A percentile compares a stretch with the other conserved stretches of the same genome.
phyloP scores from a whole-genome alignment of 2,797 vertebrate genomes.

The Lates japonicus region DNA sequence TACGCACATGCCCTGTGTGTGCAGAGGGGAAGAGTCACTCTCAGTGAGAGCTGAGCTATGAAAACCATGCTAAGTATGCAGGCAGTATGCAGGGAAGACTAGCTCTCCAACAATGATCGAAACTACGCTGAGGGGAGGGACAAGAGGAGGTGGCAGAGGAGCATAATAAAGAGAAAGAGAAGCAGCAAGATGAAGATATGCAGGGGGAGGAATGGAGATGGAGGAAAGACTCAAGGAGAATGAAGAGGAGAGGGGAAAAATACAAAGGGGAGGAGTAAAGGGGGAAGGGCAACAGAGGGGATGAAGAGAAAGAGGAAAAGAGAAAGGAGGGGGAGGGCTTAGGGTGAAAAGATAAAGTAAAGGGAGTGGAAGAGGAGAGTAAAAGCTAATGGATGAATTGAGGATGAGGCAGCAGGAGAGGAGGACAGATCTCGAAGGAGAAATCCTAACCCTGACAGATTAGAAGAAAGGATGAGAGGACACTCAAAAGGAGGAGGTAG shows the following conservation, averaged over 20 bases:
- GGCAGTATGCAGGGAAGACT: slow-evolving; percentile 24
- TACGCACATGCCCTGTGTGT: slow-evolving; percentile 3
- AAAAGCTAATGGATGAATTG: not conserved
- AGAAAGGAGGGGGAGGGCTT: not conserved
- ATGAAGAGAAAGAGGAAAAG: not conserved
- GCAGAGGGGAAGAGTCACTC: not conserved
- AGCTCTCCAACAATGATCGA: slow-evolving; percentile 33
- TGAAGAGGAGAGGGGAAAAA: slow-evolving; percentile 35
- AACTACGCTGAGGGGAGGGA: slow-evolving; percentile 4
- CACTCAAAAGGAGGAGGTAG: not conserved
- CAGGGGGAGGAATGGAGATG: slow-evolving; percentile 9
- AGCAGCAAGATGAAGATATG: slow-evolving; percentile 34
- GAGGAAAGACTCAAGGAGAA: slow-evolving; percentile 25
- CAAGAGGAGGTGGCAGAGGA: slow-evolving; percentile 28
- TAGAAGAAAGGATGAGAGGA: slow-evolving; percentile 2
- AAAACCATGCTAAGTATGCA: slow-evolving; percentile 61
- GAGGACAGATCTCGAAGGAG: not conserved
- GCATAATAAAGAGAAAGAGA: slow-evolving; percentile 34
- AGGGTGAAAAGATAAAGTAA: slow-evolving; percentile 12
- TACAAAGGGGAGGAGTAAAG: slow-evolving; percentile 34
- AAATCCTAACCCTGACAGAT: not conserved
- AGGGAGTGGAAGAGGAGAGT: slow-evolving; percentile 10
- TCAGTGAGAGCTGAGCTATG: slow-evolving; percentile 44
- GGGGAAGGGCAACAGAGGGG: slow-evolving; percentile 5
- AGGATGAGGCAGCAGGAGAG: slow-evolving; percentile 12